Conservation (phyloP, 2,888 invertebrate genomes). For the Odontothrips loti region DNA sequence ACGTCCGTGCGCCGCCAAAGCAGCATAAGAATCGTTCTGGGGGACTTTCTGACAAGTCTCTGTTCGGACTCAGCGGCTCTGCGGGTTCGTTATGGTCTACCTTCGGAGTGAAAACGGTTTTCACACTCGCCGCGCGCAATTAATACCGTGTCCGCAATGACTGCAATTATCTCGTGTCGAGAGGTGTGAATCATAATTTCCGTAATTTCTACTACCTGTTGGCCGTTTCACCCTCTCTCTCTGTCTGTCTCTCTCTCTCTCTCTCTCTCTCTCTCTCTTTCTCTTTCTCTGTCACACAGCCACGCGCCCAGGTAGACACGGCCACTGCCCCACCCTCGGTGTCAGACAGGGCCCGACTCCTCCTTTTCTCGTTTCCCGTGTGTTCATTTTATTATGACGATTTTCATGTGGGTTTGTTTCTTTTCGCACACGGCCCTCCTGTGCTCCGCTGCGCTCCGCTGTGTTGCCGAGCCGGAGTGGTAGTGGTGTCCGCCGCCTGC, state of each 20-base stretch:
- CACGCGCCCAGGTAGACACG: background rate
- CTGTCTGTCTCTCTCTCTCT: background rate
- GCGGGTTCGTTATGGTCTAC: no score
- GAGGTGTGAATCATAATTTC: background rate
- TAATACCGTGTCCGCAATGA: no score
- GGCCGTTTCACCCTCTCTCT: background rate
- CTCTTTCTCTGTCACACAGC: background rate
- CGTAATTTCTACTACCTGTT: background rate
- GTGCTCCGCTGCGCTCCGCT: background rate
- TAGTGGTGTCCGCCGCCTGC: no score
- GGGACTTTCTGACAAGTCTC: no score
- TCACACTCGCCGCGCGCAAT: no score
- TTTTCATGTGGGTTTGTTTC: background rate
- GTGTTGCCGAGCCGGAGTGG: background rate
- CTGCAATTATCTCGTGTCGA: background rate
- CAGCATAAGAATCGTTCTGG: no score
- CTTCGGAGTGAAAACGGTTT: no score
- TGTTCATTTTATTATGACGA: background rate
- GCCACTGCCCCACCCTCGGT: background rate
- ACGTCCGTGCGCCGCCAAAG: background rate
- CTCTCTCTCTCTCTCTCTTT: background rate
- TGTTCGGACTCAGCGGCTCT: no score
- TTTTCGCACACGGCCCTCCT: background rate
- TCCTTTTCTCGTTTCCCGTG: background rate
- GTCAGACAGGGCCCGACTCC: background rate